Evolutionary conservation across 2,797 vertebrate species (phyloP), one percentile per base, ranked within the genome.

Genomic region (Hylomyscus alleni): DNA sequence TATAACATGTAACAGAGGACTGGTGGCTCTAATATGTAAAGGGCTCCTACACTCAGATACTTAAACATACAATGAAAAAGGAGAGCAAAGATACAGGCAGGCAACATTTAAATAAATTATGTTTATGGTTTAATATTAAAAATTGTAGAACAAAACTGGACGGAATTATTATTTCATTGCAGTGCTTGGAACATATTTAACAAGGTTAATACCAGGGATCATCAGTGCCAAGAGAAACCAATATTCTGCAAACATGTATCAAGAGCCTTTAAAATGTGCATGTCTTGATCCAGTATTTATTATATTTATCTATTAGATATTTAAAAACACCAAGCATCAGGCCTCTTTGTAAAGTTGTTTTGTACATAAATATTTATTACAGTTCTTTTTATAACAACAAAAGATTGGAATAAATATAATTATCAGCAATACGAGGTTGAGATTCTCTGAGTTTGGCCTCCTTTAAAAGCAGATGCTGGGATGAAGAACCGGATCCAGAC

Each of bases 81-180:
- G 44, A 75, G 6, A 81, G 5, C 88, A 76, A 94, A 86, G 44
- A 72, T 54, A 65, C 19, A 96, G 88, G 94, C 1, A 92, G 50
- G 67, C 0, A 90, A 94, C 13, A 62, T 26, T 34, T 77, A 96
- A 91, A 84, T 24, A 93, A 95, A 89, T 92, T n/a, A 8, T 65
- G 26, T 40, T 9, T 67, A 56, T 60, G 26, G 29, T 62, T 40
- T 86, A 75, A 56, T 47, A 72, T 12, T 24, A 87, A 95, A 96
- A 97, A 77, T 85, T 84, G 95, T 8, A 95, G 52, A 47, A 78
- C 81, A 93, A 88, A 82, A 56, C 5, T 20, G 76, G 8, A 85
- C 69, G 85, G 17, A 62, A 15, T n/a, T 82, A 69, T 91, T 56
- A 73, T 87, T 80, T 52, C 3, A 86, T 15, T 69, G 40, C 31